Conservation (phyloP, 1,140 invertebrate genomes). For the Drosophila arawakana region DNA sequence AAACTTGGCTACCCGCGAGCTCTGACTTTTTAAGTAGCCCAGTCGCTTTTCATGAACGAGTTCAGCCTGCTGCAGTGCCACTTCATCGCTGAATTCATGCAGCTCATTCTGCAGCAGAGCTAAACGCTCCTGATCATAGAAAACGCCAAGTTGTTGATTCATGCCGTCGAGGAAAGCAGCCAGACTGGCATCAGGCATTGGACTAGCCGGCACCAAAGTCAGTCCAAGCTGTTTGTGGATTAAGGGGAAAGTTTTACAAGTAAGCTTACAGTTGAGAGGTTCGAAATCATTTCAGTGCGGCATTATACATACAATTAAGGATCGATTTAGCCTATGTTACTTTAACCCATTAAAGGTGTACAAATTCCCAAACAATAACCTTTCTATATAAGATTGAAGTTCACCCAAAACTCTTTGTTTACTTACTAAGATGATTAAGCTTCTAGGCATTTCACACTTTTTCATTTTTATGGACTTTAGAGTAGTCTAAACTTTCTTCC, state of each 20-base stretch:
- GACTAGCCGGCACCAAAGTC: neutral
- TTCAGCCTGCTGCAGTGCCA: constrained; percentile 58
- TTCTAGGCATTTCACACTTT: constrained; percentile 33
- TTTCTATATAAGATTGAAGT: neutral
- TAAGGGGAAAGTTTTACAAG: neutral
- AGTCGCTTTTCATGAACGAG: constrained; percentile 60
- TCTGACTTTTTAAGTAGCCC: constrained; percentile 45
- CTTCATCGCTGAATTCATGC: constrained; percentile 54
- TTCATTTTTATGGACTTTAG: neutral
- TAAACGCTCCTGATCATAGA: constrained; percentile 66
- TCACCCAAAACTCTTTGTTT: neutral
- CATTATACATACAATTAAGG: no score
- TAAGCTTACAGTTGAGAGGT: no score
- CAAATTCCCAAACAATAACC: neutral
- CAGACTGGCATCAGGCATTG: constrained; percentile 24
- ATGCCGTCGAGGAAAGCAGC: constrained; percentile 53
- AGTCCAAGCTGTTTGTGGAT: neutral
- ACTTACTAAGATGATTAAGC: constrained; percentile 47
- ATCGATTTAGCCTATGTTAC: no score
- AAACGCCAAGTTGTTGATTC: constrained; percentile 56
- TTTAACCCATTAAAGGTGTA: no score
- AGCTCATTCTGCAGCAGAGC: constrained; percentile 66
- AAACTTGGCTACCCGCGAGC: constrained; percentile 48
- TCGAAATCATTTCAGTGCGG: no score
- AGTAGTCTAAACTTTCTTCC: constrained; percentile 30